Evolutionary conservation across 2,888 invertebrate genomes (phyloP).

Genomic region (Epinotia demarniana): DNA sequence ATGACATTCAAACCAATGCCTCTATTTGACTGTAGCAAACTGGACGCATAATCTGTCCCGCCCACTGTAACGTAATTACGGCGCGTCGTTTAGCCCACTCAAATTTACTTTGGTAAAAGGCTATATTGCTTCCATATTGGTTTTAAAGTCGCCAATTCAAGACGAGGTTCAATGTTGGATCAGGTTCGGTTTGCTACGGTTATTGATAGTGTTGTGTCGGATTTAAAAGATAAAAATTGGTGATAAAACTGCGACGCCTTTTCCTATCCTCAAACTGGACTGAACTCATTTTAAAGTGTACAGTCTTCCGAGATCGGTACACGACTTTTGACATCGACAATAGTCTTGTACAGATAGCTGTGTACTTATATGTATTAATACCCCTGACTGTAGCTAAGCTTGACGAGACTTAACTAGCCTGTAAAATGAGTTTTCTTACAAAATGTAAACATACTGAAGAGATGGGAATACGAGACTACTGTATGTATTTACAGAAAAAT

Average conservation of each 20-base stretch:
- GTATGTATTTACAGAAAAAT: too few species aligned
- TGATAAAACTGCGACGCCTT: not conserved
- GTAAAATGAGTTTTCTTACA: too few species aligned
- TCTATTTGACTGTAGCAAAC: not conserved
- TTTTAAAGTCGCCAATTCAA: constrained; percentile 22
- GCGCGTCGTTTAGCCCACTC: constrained; percentile 18
- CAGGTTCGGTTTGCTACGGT: constrained; percentile 2
- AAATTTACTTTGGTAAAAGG: constrained; percentile 33
- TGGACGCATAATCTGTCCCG: constrained; percentile 8
- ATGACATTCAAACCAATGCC: constrained; percentile 2
- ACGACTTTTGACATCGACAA: too few species aligned
- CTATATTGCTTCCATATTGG: constrained; percentile 28
- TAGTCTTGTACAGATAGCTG: too few species aligned
- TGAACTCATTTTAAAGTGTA: not conserved
- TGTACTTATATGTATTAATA: too few species aligned
- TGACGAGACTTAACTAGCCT: too few species aligned
- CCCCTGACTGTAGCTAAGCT: too few species aligned
- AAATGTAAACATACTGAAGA: too few species aligned
- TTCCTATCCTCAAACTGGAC: not conserved
- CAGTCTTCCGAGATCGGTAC: too few species aligned
- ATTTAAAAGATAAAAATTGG: not conserved
- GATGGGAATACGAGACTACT: too few species aligned
- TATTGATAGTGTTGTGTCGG: not conserved
- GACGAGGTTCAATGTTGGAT: not conserved
- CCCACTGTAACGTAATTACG: constrained; percentile 26